A percentile compares a stretch with the other conserved stretches of the same genome.
Conservation (phyloP, 1,140 invertebrate genomes). For the Gryllus bimaculatus region DNA sequence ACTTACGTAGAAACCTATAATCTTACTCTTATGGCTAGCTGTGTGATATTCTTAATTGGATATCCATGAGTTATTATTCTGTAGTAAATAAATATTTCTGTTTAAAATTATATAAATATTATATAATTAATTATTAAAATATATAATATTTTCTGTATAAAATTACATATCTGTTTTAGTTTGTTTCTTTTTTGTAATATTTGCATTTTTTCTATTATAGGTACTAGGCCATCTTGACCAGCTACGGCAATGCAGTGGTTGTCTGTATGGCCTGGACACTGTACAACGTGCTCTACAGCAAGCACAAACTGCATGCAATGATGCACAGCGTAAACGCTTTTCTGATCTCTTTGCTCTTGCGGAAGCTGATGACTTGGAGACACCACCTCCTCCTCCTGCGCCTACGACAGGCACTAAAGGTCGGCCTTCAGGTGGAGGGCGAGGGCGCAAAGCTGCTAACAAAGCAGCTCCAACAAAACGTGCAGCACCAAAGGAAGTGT, state of each 20-base stretch:
- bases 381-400: slow-evolving; percentile 30
- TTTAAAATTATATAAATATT: too few relatives aligned
- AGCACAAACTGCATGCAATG: slow-evolving; percentile 67
- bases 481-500: slow-evolving; percentile 42
- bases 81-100: too few relatives aligned
- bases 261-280: slow-evolving; percentile 66
- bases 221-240: slow-evolving; percentile 87
- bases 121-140: too few relatives aligned
- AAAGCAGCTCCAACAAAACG: slow-evolving; percentile 40
- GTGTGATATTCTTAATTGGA: too few relatives aligned
- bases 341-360: slow-evolving; percentile 83
- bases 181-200: not conserved
- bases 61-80: too few relatives aligned
- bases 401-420: slow-evolving; percentile 35
- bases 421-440: slow-evolving; percentile 29
- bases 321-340: slow-evolving; percentile 78
- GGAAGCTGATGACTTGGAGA: slow-evolving; percentile 70
- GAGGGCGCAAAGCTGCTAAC: slow-evolving; percentile 36
- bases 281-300: slow-evolving; percentile 83
- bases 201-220: slow-evolving; percentile 36
- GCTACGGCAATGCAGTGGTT: slow-evolving; percentile 49
- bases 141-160: too few relatives aligned
- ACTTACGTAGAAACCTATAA: too few relatives aligned
- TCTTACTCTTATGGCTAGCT: too few relatives aligned
- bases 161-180: not conserved